These are phyloP conservation scores for Asobara japonica DNA, from an alignment of 1,140 invertebrate species.

Conservation along the genomic window DNA sequence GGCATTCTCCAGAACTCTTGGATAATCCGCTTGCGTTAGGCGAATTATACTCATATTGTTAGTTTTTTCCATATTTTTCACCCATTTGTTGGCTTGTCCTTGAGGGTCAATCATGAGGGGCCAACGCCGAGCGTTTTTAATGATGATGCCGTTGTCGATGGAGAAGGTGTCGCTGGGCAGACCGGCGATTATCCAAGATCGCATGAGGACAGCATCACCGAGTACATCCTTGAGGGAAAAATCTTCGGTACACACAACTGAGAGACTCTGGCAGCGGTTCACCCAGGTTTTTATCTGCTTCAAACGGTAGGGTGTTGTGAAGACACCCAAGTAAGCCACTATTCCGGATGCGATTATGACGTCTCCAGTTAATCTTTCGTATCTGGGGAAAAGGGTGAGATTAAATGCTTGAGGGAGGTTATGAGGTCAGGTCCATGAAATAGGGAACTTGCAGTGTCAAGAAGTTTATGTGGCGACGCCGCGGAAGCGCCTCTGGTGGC, in stretches of 20 bases:
- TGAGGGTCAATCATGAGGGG: constrained; percentile 96
- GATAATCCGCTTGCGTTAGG: constrained; percentile 83
- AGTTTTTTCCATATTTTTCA: constrained; percentile 92
- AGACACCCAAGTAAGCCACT: constrained; percentile 91
- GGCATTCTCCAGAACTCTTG: constrained; percentile 87
- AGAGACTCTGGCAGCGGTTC: constrained; percentile 70
- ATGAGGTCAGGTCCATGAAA: too few relatives aligned
- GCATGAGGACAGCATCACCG: constrained; percentile 87
- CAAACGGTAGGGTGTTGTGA: constrained; percentile 81
- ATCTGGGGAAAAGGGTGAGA: constrained; percentile 60
- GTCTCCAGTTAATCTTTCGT: constrained; percentile 74
- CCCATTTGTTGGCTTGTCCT: constrained; percentile 93
- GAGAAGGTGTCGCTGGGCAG: constrained; percentile 90
- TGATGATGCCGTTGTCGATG: constrained; percentile 92
- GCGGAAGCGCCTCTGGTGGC: too few relatives aligned
- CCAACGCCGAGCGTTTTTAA: constrained; percentile 82
- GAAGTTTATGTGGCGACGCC: constrained; percentile 34
- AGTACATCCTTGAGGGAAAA: constrained; percentile 81
- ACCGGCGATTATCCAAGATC: constrained; percentile 92
- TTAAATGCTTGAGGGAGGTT: not conserved
- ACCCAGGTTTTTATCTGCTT: constrained; percentile 81
- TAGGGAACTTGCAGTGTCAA: too few relatives aligned
- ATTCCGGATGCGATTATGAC: constrained; percentile 88
- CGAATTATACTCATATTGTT: constrained; percentile 87
- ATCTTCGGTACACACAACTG: constrained; percentile 79